These are phyloP conservation scores for Lycophotia porphyrea DNA, from an alignment of 2,888 invertebrate species.

Conservation along the genomic window DNA sequence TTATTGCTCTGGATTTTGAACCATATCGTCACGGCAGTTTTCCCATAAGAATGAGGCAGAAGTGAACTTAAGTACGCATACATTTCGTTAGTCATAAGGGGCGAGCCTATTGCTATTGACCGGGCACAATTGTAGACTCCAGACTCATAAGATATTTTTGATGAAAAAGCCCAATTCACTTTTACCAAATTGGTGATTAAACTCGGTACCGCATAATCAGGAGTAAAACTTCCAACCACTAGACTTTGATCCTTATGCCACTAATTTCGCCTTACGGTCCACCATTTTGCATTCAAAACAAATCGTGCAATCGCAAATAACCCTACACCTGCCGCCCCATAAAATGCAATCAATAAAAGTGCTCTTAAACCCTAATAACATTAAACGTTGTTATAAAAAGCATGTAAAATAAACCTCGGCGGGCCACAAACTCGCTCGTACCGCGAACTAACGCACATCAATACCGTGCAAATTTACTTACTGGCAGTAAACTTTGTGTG, in stretches of 20 bases:
- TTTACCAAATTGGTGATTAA: not conserved
- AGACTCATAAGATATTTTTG: not conserved
- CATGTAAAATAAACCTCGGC: conserved; percentile 39
- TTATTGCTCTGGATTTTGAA: not conserved
- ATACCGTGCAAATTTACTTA: conserved; percentile 43
- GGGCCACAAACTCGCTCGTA: conserved; percentile 29
- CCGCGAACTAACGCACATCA: conserved; percentile 31
- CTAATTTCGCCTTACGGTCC: not conserved
- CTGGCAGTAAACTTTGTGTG: conserved; percentile 30
- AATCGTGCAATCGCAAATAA: conserved; percentile 14
- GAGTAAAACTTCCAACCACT: not conserved
- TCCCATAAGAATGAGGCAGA: not conserved
- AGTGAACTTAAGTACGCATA: not conserved
- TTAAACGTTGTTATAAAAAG: conserved; percentile 46
- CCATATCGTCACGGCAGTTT: not conserved
- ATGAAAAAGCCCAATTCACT: not conserved
- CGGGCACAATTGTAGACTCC: not conserved
- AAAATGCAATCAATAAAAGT: conserved; percentile 52
- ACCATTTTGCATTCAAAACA: conserved; percentile 12
- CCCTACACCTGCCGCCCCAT: conserved; percentile 24
- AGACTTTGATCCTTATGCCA: not conserved
- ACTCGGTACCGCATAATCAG: not conserved
- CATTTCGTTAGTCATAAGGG: not conserved
- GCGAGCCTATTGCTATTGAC: not conserved
- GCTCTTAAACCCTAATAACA: conserved; percentile 41